Evolutionary conservation across 2,113 vertebrate species (phyloP).

Genomic region (Sylvia atricapilla): DNA sequence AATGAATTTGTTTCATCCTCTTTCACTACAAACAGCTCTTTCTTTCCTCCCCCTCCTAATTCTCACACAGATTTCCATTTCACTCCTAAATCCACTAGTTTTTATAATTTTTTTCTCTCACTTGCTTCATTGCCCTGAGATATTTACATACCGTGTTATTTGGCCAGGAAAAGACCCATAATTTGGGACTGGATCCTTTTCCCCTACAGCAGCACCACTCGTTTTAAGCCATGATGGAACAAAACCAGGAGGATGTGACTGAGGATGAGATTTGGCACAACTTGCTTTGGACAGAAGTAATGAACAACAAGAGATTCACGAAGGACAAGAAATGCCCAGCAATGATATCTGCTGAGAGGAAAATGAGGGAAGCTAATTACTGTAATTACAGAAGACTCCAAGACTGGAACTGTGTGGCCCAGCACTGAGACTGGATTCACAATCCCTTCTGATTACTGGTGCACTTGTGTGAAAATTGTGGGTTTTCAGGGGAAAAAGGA

Average conservation of each 20-base stretch:
- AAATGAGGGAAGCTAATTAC: not conserved
- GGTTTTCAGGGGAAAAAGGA: not conserved
- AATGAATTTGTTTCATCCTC: not conserved
- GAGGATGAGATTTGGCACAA: not conserved
- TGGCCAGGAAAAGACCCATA: not conserved
- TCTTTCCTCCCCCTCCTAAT: not conserved
- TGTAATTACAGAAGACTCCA: not conserved
- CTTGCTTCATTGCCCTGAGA: not conserved
- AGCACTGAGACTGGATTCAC: not conserved
- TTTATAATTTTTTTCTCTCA: not conserved
- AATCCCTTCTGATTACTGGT: not conserved
- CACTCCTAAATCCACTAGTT: not conserved
- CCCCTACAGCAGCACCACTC: not conserved
- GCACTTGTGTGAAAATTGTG: not conserved
- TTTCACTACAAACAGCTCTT: not conserved
- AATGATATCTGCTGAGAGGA: not conserved
- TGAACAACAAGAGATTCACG: not conserved
- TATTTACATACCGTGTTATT: not conserved
- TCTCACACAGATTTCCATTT: not conserved
- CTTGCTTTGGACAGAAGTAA: not conserved
- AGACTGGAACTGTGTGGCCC: not conserved
- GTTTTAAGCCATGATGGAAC: not conserved
- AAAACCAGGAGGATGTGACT: not conserved
- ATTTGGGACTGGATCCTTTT: not conserved
- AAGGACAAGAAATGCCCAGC: not conserved